These are phyloP conservation scores for Heliocidaris tuberculata DNA, from an alignment of 35 echinoderm and acorn worm genomes.

Conservation along the genomic window DNA sequence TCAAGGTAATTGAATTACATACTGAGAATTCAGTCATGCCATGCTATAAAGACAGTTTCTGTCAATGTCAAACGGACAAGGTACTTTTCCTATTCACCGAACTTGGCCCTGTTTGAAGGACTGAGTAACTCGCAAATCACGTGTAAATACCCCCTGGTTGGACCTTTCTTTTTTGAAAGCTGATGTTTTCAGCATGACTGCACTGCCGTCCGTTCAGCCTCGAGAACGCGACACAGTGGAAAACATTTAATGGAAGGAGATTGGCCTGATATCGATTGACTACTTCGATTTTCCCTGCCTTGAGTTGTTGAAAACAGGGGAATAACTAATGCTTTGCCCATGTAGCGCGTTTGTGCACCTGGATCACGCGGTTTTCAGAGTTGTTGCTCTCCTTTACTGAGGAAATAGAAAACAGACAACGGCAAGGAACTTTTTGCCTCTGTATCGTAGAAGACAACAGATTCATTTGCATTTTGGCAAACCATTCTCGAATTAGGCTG, in stretches of 20 bases:
- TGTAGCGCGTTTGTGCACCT: not conserved
- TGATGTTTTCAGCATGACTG: slow-evolving; percentile 11
- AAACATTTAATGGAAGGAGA: slow-evolving; percentile 31
- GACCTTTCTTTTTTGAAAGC: not conserved
- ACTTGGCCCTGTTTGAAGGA: not conserved
- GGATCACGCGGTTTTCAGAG: not conserved
- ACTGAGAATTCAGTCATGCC: not conserved
- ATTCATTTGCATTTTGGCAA: not conserved
- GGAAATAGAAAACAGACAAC: not conserved
- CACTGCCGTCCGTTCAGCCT: slow-evolving; percentile 6
- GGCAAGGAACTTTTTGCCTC: not conserved
- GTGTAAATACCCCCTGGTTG: not conserved
- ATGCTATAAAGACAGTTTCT: not conserved
- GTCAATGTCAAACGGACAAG: not conserved
- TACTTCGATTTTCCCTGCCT: slow-evolving; percentile 9
- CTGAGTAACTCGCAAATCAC: not conserved
- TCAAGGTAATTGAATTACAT: not conserved
- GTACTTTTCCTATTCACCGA: not conserved
- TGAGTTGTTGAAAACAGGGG: slow-evolving; percentile 1
- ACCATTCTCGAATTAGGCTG: not conserved
- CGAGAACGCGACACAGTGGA: slow-evolving; percentile 7
- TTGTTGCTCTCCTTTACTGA: not conserved
- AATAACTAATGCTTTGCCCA: slow-evolving; percentile 2
- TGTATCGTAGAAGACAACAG: not conserved
- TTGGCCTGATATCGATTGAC: slow-evolving; percentile 9